phyloP scores from a whole-genome alignment of 64 coral and sea anemone genomes.

The Actinia tenebrosa region DNA sequence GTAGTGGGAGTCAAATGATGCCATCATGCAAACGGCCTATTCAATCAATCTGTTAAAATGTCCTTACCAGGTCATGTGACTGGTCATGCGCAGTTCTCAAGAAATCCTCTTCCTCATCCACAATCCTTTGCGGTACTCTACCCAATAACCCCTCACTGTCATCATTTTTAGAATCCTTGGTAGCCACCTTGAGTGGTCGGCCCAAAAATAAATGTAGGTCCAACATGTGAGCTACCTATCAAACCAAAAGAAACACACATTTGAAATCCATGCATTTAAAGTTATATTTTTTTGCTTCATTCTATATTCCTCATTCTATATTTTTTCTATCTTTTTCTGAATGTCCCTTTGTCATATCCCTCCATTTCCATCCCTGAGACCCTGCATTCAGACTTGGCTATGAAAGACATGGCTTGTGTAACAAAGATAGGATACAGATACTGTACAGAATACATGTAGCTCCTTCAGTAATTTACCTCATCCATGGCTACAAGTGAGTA shows the following conservation, averaged over 20 bases:
- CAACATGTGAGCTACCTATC: slow-evolving; percentile 71
- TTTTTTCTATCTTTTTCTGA: no score
- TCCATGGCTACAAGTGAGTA: slow-evolving; percentile 82
- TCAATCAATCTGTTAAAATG: background rate
- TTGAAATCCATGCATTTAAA: no score
- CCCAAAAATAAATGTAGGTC: slow-evolving; percentile 94
- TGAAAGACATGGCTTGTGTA: no score
- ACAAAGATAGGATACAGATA: no score
- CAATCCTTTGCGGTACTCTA: slow-evolving; percentile 62
- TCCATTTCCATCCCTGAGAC: no score
- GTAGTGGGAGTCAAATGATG: no score
- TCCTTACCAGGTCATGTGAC: slow-evolving; percentile 67
- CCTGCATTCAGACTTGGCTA: no score
- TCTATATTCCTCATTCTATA: no score
- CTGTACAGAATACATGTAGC: background rate
- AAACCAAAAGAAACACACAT: background rate
- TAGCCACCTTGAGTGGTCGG: slow-evolving; percentile 55
- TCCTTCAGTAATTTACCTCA: slow-evolving; percentile 52
- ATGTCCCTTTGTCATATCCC: no score
- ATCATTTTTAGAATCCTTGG: slow-evolving; percentile 27
- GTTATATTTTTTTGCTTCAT: no score
- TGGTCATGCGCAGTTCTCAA: slow-evolving; percentile 64
- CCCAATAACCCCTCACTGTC: slow-evolving; percentile 54
- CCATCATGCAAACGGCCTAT: no score
- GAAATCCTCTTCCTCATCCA: slow-evolving; percentile 79